A percentile compares a stretch with the other conserved stretches of the same genome.
These are phyloP conservation scores for Heliconius hortense DNA, from an alignment of 2,888 invertebrate genomes.

Conservation along the genomic window DNA sequence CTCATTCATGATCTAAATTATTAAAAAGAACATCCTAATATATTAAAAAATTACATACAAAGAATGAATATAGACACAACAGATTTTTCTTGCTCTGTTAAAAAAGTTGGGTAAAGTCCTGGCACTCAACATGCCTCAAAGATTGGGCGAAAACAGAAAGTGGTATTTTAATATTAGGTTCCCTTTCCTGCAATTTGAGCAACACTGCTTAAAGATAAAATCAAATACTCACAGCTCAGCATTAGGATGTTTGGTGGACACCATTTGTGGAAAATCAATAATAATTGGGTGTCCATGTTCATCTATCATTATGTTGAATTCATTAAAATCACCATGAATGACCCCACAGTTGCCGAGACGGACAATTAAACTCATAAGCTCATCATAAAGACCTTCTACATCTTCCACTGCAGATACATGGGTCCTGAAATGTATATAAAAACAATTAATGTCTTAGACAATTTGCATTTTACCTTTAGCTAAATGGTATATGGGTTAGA, in stretches of 20 bases:
- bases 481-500: too few species aligned
- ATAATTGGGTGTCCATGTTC: slow-evolving; percentile 90
- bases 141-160: too few species aligned
- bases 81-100: too few species aligned
- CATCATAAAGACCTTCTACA: slow-evolving; percentile 91
- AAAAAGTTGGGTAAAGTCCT: too few species aligned
- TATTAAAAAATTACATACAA: too few species aligned
- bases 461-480: neutral
- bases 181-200: too few species aligned
- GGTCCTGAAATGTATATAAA: slow-evolving; percentile 67
- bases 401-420: slow-evolving; percentile 85
- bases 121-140: too few species aligned
- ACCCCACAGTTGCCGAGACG: slow-evolving; percentile 96
- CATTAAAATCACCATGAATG: slow-evolving; percentile 99
- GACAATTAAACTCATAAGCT: slow-evolving; percentile 96
- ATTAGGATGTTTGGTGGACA: slow-evolving; percentile 95
- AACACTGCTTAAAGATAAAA: too few species aligned
- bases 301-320: slow-evolving; percentile 97
- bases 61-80: too few species aligned
- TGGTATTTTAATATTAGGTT: too few species aligned
- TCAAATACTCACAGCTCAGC: slow-evolving; percentile 88
- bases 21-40: too few species aligned
- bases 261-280: slow-evolving; percentile 99
- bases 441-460: neutral
- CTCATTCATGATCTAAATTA: too few species aligned